Evolutionary conservation across 92 coral and sea anemone species (phyloP), one percentile per base, ranked within the genome.

Genomic region (Actinernus sp.): DNA sequence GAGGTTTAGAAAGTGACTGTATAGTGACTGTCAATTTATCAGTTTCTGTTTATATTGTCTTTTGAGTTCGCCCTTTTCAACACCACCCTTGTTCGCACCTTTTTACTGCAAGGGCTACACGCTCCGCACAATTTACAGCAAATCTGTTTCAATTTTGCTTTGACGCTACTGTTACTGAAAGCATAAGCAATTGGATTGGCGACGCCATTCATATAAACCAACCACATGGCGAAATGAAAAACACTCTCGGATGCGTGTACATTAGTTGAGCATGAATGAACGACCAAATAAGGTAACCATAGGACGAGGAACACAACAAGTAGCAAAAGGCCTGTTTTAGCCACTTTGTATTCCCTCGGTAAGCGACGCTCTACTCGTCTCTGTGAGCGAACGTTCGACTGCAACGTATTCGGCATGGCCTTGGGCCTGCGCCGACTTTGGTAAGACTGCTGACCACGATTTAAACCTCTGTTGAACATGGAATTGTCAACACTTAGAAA

Each of bases 231-330:
- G 17, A 78, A 39, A 26, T 77, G 96, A 26, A 81, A 82, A 1
- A 74, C 84, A 18, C 64, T 19, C 21, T 58, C 68, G 0, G 93
- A 56, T 1, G 84, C 85, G n/a, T 77, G 25, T 25, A 73, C 37
- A 3, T 70, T 50, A 25, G 78, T 71, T 14, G 79, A 49, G 48
- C 98, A 93, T 14, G 82, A 70, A 57, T 93, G 90, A 60, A 92
- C 98, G 0, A 90, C 88, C 54, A 93, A 53, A 55, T 93, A 93
- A 14, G 97, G 98, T 49, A 86, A 37, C 98, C 98, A 93, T 22
- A 90, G 68, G 7, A 90, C 39, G 17, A 85, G 74, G 55, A 90
- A 93, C 11, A 78, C 44, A n/a, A 90, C 28, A 61, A 93, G 44
- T 29, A 93, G 58, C 24, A 86, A 29, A 12, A 91, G 59, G 0